Evolutionary conservation across 2,113 vertebrate genomes (phyloP), one percentile per base, ranked within the genome.

Genomic region (Protobothrops mucrosquamatus): DNA sequence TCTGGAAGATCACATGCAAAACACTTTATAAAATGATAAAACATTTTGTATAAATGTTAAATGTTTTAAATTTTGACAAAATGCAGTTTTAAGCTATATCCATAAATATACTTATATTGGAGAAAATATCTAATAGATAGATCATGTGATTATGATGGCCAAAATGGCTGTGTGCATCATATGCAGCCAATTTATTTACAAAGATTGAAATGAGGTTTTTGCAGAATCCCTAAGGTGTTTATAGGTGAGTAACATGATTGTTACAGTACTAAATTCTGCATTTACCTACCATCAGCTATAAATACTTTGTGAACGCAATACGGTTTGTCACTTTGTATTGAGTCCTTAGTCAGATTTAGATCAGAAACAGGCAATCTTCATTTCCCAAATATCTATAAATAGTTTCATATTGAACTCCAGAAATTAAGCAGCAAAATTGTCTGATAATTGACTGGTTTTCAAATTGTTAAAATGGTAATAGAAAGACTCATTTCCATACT

Each of bases 1-100:
- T 92, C 93, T 95, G 18, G 7, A 6, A 96, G 93, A 95, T 96
- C 93, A 96, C 96, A 95, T 95, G 96, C 96, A 97, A 61, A 3
- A 95, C 94, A 64, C 94, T 93, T n/a, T 87, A 61, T 92, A 46
- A 87, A 74, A 11, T 95, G 94, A 93, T 90, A 96, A 95, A 95
- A 46, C 57, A 96, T 91, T 94, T 85, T 43, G 56, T 18, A 97
- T 85, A 8, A 94, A 48, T 46, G 90, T 69, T 94, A 8, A 94
- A 48, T 46, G 90, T 69, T 94, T 57, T 94, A 94, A 95, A 92
- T 95, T 94, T 96, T 95, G 95, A 96, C 96, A 96, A 61, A 92
- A 96, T 86, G 15, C 24, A 52, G 92, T 61, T 94, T 94, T 86
- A 51, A 85, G 52, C 89, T 57, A 95, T 94, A 92, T 0, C 22